Percentiles rank a stretch among this genome's conserved stretches.
Conservation (phyloP, 2,888 invertebrate genomes). For the Tipula helvola region DNA sequence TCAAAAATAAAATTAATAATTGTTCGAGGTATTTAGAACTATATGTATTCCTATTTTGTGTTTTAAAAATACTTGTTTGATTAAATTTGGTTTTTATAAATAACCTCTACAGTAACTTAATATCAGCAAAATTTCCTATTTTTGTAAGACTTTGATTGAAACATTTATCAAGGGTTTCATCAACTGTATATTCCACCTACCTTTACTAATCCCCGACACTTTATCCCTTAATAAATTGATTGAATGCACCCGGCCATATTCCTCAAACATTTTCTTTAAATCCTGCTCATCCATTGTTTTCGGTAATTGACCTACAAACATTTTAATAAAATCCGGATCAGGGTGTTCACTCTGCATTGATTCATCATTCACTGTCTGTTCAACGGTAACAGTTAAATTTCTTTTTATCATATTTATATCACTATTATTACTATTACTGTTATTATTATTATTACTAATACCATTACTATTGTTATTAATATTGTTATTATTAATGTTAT, state of each 20-base stretch:
- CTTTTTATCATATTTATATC: neutral
- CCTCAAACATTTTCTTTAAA: slow-evolving; percentile 90
- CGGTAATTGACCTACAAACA: slow-evolving; percentile 98
- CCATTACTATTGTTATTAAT: neutral
- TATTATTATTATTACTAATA: neutral
- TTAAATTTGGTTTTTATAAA: no score
- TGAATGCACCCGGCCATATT: slow-evolving; percentile 93
- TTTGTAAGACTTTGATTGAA: no score
- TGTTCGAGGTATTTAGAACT: no score
- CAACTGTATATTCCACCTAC: slow-evolving; percentile 38
- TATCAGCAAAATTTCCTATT: no score
- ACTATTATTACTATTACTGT: neutral
- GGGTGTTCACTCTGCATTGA: slow-evolving; percentile 53
- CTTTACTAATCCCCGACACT: slow-evolving; percentile 93
- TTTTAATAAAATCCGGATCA: slow-evolving; percentile 95
- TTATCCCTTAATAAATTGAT: slow-evolving; percentile 98
- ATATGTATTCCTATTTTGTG: no score
- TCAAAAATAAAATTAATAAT: no score
- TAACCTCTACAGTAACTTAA: no score
- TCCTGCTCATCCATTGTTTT: slow-evolving; percentile 96
- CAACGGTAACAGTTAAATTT: neutral
- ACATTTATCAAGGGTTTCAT: no score
- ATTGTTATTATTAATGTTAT: neutral
- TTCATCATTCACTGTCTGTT: neutral
- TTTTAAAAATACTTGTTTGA: no score